phyloP scores from a whole-genome alignment of 1,140 invertebrate species.

The Pseudomyrmex pallidus region DNA sequence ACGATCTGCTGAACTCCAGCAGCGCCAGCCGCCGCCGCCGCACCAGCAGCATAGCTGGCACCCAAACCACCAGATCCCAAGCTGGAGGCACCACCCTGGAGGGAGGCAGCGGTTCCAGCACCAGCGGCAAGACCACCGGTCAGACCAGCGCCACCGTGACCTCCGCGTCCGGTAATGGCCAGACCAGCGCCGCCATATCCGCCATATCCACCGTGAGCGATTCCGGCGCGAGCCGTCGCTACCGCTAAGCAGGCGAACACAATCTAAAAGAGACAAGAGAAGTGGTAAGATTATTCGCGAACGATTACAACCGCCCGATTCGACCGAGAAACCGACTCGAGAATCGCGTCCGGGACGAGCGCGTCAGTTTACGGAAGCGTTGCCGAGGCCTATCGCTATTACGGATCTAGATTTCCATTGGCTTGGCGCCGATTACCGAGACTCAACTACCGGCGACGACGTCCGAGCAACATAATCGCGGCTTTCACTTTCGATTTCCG shows the following conservation, averaged over 20 bases:
- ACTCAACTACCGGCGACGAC: conserved; percentile 46
- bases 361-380: conserved; percentile 65
- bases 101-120: conserved; percentile 82
- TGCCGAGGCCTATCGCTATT: conserved; percentile 38
- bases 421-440: conserved; percentile 74
- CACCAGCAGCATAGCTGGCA: conserved; percentile 84
- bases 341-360: neutral
- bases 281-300: neutral
- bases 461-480: conserved; percentile 68
- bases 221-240: conserved; percentile 83
- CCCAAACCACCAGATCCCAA: conserved; percentile 84
- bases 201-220: conserved; percentile 79
- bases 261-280: conserved; percentile 74
- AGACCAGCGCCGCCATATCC: conserved; percentile 77
- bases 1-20: conserved; percentile 84
- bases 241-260: conserved; percentile 85
- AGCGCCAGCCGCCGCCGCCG: conserved; percentile 83
- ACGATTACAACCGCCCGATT: too few species aligned
- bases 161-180: conserved; percentile 75
- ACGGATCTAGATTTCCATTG: conserved; percentile 73
- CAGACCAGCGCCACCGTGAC: conserved; percentile 77
- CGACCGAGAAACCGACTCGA: neutral
- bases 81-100: conserved; percentile 84
- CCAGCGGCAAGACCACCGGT: conserved; percentile 84
- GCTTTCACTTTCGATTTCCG: conserved; percentile 81